A percentile compares a stretch with the other conserved stretches of the same genome.
Conservation (phyloP, 1,140 invertebrate genomes). For the Dreissena polymorpha region DNA sequence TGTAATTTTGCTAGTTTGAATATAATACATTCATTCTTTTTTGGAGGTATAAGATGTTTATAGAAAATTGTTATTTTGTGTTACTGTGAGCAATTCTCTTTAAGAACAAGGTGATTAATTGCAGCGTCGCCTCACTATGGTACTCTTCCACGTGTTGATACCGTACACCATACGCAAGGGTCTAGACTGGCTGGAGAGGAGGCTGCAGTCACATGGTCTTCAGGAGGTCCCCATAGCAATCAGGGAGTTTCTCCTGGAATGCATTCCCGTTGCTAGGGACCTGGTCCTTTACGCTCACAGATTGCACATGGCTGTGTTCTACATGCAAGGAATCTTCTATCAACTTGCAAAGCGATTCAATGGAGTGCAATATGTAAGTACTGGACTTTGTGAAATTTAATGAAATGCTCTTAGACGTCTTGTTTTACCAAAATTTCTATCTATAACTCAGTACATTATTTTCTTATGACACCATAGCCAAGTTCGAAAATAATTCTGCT, state of each 20-base stretch:
- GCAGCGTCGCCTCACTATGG: conserved; percentile 68
- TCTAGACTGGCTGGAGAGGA: conserved; percentile 66
- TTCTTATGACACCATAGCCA: not conserved
- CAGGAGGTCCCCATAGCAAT: conserved; percentile 58
- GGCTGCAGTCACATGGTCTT: conserved; percentile 53
- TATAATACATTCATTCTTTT: too few relatives aligned
- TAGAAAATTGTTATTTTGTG: too few relatives aligned
- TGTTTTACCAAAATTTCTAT: not conserved
- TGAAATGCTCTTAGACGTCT: not conserved
- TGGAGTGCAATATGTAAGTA: conserved; percentile 86
- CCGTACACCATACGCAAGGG: conserved; percentile 82
- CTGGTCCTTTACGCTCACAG: conserved; percentile 82
- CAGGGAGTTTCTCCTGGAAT: conserved; percentile 65
- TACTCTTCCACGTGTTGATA: conserved; percentile 80
- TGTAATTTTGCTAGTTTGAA: too few relatives aligned
- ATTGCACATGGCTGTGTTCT: conserved; percentile 88
- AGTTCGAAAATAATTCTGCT: not conserved
- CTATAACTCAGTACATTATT: not conserved
- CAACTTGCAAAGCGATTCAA: conserved; percentile 87
- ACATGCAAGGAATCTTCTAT: conserved; percentile 86
- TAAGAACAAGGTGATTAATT: too few relatives aligned
- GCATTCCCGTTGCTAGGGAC: conserved; percentile 64
- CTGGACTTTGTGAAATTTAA: not conserved
- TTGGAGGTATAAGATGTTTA: too few relatives aligned
- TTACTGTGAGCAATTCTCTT: too few relatives aligned